Base-by-base conservation (phyloP, 2,113 vertebrate genomes). In the Cheilinus undulatus region DNA sequence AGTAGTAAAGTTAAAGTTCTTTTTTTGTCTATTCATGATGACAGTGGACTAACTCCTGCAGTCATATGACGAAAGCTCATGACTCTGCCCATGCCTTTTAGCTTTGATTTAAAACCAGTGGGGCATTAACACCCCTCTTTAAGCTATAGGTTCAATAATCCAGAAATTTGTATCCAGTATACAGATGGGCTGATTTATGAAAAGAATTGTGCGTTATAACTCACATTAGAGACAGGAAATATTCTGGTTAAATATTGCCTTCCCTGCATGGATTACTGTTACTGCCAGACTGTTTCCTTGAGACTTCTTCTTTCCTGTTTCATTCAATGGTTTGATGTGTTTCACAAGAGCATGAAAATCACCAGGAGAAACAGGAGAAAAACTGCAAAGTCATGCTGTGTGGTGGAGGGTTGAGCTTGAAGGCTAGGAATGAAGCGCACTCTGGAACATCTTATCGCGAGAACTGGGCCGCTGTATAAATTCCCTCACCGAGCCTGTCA, bases 301-400 rank as follows among this genome's bases (percentile, higher is more conserved):
- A 64, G 6, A 15, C 23, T 15, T 17, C 9, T 32, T 10, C 24
- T 65, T 2, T 5, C 54, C 65, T 15, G 61, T 17, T 14, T 17
- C 23, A 24, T 22, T 26, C 7, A 57, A 3, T 24, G 1, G 15
- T 69, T 13, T 27, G 0, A 20, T 17, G 8, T 23, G 9, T 76
- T 70, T 76, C 53, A 48, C 60, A 69, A 78, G 28, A 73, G 5
- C 1, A 7, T 10, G 14, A 32, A n/a, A 23, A 23, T 26, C 70
- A 20, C 38, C 46, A 27, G 9, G 49, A 64, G 36, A 50, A n/a
- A 5, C 6, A 12, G 3, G 5, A 19, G 38, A 26, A 74, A 89
- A 93, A 82, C 19, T 92, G 93, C 92, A 77, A 78, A 92, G 93
- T 94, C 93, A 94, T 90, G 81, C 89, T 89, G 73, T 49, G 50